These are phyloP conservation scores for Leptobrachium leishanense DNA, from an alignment of 2,113 vertebrate genomes.

Conservation along the genomic window DNA sequence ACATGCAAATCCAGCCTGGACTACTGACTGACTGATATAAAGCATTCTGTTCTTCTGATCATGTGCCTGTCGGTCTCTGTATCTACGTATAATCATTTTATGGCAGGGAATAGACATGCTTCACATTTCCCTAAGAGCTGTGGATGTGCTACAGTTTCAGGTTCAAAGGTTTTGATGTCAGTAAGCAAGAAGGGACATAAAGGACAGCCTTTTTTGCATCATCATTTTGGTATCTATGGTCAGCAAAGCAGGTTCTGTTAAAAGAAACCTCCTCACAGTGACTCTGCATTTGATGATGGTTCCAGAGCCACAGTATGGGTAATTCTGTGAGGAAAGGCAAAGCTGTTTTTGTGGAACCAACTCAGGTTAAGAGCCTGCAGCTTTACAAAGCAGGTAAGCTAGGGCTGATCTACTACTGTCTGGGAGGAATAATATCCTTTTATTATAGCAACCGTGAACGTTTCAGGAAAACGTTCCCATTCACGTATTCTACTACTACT, in stretches of 20 bases:
- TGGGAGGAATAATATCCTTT: too few relatives aligned
- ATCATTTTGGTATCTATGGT: conserved; percentile 15
- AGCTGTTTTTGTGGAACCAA: conserved; percentile 46
- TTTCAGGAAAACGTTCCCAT: too few relatives aligned
- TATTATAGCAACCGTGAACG: too few relatives aligned
- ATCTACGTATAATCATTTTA: not conserved
- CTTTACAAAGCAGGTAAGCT: conserved; percentile 42
- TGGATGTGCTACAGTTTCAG: conserved; percentile 6
- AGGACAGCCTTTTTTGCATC: conserved; percentile 9
- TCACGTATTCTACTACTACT: too few relatives aligned
- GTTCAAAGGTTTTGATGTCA: conserved; percentile 25
- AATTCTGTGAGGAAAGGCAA: conserved; percentile 48
- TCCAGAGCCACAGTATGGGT: conserved; percentile 42
- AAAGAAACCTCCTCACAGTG: conserved; percentile 1
- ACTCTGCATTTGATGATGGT: conserved; percentile 13
- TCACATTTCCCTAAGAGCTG: not conserved
- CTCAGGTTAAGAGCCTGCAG: conserved; percentile 44
- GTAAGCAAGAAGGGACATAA: not conserved
- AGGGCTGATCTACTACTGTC: not conserved
- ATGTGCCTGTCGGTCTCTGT: not conserved
- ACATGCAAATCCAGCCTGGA: conserved; percentile 4
- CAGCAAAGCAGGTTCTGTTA: conserved; percentile 23
- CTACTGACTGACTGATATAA: not conserved
- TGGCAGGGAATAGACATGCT: not conserved
- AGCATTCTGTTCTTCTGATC: not conserved